Base-by-base conservation (phyloP, 2,888 invertebrate genomes). In the Teleogryllus oceanicus region DNA sequence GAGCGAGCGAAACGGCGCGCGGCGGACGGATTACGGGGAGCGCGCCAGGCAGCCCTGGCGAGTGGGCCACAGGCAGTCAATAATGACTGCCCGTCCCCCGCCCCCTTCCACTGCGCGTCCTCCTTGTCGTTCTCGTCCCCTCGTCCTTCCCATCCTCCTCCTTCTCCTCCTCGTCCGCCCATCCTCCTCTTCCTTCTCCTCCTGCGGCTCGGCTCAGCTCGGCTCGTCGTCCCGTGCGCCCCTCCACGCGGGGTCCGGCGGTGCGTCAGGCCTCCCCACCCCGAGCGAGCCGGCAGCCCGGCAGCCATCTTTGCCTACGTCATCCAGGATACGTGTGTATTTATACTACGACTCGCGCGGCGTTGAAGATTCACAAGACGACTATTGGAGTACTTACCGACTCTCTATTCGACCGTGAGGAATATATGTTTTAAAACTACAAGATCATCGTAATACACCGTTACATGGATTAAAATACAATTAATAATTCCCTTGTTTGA, bases 251-350 rank as follows among this genome's bases (percentile, higher is more conserved):
- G 62, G 62, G 62, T 62, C n/a, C 62, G 62, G 62, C 62, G 62
- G 62, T 62, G 62, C 62, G 62, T 62, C 62, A n/a, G n/a, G 62
- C 62, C 62, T 62, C 62, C 62, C 62, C 62, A 62, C 62, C 62
- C 62, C 62, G 62, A 13, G 62, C 62, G 13, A 4, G 62, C 62
- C 13, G 62, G 62, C 62, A 62, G 62, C 62, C n/a, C 62, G 62
- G 62, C 62, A 62, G 62, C 62, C 62, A 62, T 62, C 62, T 62
- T 62, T 62, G 62, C 62, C 62, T n/a, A 62, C 62, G 62, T 62
- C 62, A 62, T 62, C 62, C 62, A 62, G 62, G 62, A n/a, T 62
- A 62, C 62, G 62, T 62, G 62, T 62, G 62, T 62, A 62, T 62
- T 62, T 62, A 62, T 62, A 62, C 62, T 62, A 62, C 62, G 62